Evolutionary conservation across 2,113 vertebrate species (phyloP).

Genomic region (Carassius carassius): DNA sequence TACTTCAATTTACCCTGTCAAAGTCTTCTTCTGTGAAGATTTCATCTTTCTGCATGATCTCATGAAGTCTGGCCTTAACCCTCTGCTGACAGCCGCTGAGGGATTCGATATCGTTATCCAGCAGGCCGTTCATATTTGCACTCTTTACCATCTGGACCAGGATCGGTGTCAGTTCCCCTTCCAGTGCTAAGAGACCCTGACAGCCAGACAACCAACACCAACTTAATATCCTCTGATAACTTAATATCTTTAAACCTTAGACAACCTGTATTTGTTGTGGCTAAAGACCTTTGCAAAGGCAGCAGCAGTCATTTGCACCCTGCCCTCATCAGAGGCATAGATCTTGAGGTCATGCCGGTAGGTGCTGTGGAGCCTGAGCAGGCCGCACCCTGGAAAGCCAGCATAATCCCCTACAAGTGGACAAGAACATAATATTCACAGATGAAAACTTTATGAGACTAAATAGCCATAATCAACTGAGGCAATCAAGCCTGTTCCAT

Average conservation of each 20-base stretch:
- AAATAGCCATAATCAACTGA: background rate
- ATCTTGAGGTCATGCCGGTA: slow-evolving; percentile 98
- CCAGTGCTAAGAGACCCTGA: slow-evolving; percentile 92
- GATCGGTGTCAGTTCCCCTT: slow-evolving; percentile 96
- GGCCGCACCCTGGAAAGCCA: slow-evolving; percentile 95
- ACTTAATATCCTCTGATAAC: background rate
- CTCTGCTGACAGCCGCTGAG: slow-evolving; percentile 93
- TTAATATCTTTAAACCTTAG: slow-evolving; percentile 9
- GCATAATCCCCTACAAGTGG: slow-evolving; percentile 88
- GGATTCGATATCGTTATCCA: slow-evolving; percentile 95
- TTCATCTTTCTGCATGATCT: slow-evolving; percentile 92
- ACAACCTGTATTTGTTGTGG: background rate
- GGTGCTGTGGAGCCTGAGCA: slow-evolving; percentile 94
- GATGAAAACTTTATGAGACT: background rate
- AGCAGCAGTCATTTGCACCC: slow-evolving; percentile 98
- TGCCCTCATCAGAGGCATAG: slow-evolving; percentile 94
- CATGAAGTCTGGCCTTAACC: slow-evolving; percentile 91
- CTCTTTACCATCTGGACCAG: slow-evolving; percentile 97
- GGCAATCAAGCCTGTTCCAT: background rate
- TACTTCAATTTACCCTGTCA: slow-evolving; percentile 78
- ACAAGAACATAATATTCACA: slow-evolving; percentile 18
- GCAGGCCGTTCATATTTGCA: slow-evolving; percentile 97
- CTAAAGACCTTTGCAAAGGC: slow-evolving; percentile 91
- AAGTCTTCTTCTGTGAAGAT: slow-evolving; percentile 87
- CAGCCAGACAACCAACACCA: slow-evolving; percentile 31